Evolutionary conservation across 1,140 invertebrate genomes (phyloP).

Genomic region (Pachyrhynchus sulphureomaculatus): DNA sequence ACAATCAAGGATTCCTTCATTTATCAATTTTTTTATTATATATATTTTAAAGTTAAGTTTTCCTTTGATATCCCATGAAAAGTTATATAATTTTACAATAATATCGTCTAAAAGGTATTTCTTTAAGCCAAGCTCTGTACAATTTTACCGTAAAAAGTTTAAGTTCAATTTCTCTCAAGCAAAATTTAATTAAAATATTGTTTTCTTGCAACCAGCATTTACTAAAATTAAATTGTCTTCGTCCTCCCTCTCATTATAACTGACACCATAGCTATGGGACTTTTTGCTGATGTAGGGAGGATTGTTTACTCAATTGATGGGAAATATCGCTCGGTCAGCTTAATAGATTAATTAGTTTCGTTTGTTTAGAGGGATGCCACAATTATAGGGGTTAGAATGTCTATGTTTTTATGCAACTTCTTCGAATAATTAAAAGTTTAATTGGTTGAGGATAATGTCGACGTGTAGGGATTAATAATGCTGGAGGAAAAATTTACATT

Average conservation of each 20-base stretch:
- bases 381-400: conserved; percentile 14
- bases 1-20: too few relatives aligned
- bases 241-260: conserved; percentile 16
- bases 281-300: conserved; percentile 25
- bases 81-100: too few relatives aligned
- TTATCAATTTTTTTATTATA: too few relatives aligned
- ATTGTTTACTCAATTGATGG: conserved; percentile 33
- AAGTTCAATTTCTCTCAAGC: not conserved
- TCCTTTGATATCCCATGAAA: too few relatives aligned
- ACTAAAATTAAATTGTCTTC: conserved; percentile 21
- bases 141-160: too few relatives aligned
- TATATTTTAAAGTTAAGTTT: too few relatives aligned
- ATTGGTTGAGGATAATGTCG: conserved; percentile 1
- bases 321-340: conserved; percentile 32
- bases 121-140: too few relatives aligned
- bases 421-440: conserved; percentile 5
- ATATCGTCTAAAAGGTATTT: too few relatives aligned
- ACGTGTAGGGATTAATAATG: too few relatives aligned
- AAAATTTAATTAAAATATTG: conserved; percentile 1
- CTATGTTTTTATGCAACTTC: conserved; percentile 16
- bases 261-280: conserved; percentile 22
- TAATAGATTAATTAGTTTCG: conserved; percentile 33
- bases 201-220: conserved; percentile 18
- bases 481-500: too few relatives aligned
- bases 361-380: conserved; percentile 26